Conservation (phyloP, 2,113 vertebrate species). For the Macrotus californicus region DNA sequence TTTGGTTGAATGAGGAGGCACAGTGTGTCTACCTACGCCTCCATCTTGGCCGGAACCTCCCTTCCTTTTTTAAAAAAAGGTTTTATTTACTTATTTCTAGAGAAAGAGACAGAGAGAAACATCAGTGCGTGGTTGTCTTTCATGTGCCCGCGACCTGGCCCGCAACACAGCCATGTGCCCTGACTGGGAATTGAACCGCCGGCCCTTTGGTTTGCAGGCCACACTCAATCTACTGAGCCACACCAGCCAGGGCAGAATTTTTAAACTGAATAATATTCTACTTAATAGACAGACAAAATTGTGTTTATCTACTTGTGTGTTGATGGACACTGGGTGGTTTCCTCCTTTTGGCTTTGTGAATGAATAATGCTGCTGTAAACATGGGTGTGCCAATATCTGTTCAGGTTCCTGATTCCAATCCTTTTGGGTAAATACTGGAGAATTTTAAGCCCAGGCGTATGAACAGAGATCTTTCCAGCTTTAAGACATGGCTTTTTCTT, state of each 20-base stretch:
- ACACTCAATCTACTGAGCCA: background rate
- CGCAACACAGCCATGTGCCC: background rate
- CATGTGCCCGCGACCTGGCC: background rate
- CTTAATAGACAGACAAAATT: fast-evolving
- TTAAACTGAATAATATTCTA: background rate
- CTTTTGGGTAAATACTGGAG: background rate
- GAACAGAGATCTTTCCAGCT: background rate
- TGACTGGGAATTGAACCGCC: background rate
- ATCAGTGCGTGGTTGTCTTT: background rate
- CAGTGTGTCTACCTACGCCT: no score
- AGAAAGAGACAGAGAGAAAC: background rate
- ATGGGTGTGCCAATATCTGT: background rate
- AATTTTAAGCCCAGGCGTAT: background rate
- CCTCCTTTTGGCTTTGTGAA: background rate
- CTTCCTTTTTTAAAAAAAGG: background rate
- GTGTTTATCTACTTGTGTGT: background rate
- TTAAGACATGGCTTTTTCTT: background rate
- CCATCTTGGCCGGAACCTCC: no score
- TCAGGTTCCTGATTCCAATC: no score
- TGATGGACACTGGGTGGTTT: background rate
- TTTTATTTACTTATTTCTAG: background rate
- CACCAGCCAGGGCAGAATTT: background rate
- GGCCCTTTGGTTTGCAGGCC: background rate
- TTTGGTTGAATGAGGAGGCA: no score
- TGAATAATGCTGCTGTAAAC: background rate